phyloP scores from a whole-genome alignment of 2,113 vertebrate genomes.

The Limanda limanda region DNA sequence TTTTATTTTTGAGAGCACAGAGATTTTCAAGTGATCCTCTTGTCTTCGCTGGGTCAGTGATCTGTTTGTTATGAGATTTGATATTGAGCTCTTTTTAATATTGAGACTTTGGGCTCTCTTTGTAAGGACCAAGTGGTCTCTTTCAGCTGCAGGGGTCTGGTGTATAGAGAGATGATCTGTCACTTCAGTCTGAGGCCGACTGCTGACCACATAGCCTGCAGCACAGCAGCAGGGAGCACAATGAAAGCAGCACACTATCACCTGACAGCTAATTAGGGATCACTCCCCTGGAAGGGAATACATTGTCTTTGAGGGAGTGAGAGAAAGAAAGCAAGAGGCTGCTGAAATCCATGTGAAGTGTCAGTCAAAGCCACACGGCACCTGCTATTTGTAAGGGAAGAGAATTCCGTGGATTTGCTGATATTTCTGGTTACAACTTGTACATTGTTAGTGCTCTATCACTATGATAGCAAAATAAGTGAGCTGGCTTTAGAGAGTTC shows the following conservation, averaged over 20 bases:
- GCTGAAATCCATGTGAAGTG: conserved; percentile 74
- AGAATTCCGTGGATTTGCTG: not conserved
- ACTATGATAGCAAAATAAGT: not conserved
- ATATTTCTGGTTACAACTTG: not conserved
- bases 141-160: conserved; percentile 71
- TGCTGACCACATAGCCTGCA: conserved; percentile 78
- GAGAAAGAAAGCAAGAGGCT: conserved; percentile 74
- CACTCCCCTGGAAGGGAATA: conserved; percentile 79
- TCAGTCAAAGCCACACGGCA: conserved; percentile 78
- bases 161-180: conserved; percentile 75
- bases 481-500: not conserved
- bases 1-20: conserved; percentile 59
- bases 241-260: conserved; percentile 76
- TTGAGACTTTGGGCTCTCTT: conserved; percentile 70
- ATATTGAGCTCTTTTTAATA: conserved; percentile 70
- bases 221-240: conserved; percentile 69
- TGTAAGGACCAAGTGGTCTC: conserved; percentile 78
- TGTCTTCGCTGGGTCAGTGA: conserved; percentile 51
- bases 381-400: conserved; percentile 58
- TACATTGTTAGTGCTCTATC: conserved; percentile 14
- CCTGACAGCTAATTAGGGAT: conserved; percentile 84
- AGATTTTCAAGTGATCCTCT: conserved; percentile 54
- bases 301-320: conserved; percentile 76
- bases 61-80: conserved; percentile 75
- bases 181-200: conserved; percentile 74